A percentile compares a stretch with the other conserved stretches of the same genome.
phyloP scores from a whole-genome alignment of 1,140 invertebrate genomes.

The Rhagoletis zephyria region DNA sequence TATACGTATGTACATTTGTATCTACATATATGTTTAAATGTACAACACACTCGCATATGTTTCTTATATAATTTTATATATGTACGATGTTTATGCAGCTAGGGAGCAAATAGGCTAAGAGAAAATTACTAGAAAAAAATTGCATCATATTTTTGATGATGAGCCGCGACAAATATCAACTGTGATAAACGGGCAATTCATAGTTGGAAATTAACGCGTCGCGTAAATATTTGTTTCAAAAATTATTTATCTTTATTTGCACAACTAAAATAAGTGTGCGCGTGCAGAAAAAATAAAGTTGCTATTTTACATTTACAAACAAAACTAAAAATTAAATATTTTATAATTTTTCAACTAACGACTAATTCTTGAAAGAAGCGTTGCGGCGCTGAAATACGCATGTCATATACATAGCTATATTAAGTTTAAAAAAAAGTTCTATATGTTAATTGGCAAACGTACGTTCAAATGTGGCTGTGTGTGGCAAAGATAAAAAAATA shows the following conservation, averaged over 20 bases:
- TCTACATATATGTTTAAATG: neutral
- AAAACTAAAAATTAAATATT: neutral
- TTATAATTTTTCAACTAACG: neutral
- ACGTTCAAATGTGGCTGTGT: neutral
- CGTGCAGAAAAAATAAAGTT: neutral
- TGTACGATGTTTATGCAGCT: neutral
- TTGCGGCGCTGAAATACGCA: neutral
- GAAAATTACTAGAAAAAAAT: neutral
- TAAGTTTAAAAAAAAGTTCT: neutral
- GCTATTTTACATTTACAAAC: neutral
- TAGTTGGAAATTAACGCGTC: neutral
- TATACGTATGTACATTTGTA: neutral
- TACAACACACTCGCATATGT: neutral
- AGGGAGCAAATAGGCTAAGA: neutral
- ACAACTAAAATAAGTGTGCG: neutral
- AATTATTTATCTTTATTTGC: neutral
- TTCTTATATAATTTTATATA: neutral
- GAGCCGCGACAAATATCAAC: neutral
- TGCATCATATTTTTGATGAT: neutral
- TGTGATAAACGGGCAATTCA: neutral
- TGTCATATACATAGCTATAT: neutral
- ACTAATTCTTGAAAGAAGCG: slow-evolving; percentile 8
- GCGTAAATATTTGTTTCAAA: too few relatives aligned
- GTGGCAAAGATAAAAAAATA: neutral
- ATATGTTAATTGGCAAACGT: slow-evolving; percentile 1